Evolutionary conservation across 2,113 vertebrate genomes (phyloP), one percentile per base, ranked within the genome.

Genomic region (Centropus bengalensis): DNA sequence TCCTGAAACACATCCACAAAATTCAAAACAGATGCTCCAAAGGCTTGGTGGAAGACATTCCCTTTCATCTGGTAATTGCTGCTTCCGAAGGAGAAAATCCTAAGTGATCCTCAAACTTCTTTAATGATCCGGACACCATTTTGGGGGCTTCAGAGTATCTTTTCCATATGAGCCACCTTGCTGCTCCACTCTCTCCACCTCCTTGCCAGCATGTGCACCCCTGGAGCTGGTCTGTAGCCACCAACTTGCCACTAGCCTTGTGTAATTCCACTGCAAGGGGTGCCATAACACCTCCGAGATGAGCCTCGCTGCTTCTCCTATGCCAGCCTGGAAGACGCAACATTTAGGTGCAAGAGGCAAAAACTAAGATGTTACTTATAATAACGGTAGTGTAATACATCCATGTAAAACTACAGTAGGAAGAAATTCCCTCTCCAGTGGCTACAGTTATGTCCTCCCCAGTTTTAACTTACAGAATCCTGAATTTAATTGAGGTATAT

Each of bases 21-120:
- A 94, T 36, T 54, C 73, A 77, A 90, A 94, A 36, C 87, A 94
- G 85, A 95, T 86, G 82, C 38, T 90, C 47, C 44, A 38, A 68
- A 88, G 64, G 52, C 69, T 76, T 58, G 52, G 40, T 80, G 3
- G 8, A 88, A 93, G 88, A 86, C 6, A 13, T 88, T 88, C 51
- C 73, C 79, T 94, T 93, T 89, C 93, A 94, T 93, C 88, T 89
- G 52, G 33, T 81, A 95, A 96, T 56, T 90, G 85, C 87, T 78
- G 56, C 76, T 94, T 89, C 73, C 3, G 10, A 91, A 30, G 14
- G 11, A 93, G 55, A 91, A 59, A 55, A 83, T 59, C 27, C 47
- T 66, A 74, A 88, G 23, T 4, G 1, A 12, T 68, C 36, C 56
- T 71, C 56, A 90, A 79, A 24, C 19, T 36, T 71, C 85, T 2